A percentile compares a stretch with the other conserved stretches of the same genome.
Evolutionary conservation across 2,888 invertebrate species (phyloP).

Genomic region (Invenusta paracnida): DNA sequence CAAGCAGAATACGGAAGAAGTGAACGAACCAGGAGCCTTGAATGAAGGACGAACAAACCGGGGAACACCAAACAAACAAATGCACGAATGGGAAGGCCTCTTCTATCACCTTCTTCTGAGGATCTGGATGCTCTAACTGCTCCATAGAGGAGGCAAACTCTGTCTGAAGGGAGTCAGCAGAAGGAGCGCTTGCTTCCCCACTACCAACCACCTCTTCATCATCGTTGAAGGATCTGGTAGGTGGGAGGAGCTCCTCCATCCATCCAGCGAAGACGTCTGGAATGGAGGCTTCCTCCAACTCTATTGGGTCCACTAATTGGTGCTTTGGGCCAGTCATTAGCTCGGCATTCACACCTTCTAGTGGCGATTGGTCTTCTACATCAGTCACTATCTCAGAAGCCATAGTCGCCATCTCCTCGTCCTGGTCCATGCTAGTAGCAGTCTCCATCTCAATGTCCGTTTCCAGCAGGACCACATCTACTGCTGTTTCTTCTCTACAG

Average conservation of each 20-base stretch:
- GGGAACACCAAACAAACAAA: too few relatives aligned
- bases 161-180: too few relatives aligned
- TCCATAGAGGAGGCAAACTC: too few relatives aligned
- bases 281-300: background rate
- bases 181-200: too few relatives aligned
- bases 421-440: background rate
- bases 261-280: background rate
- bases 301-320: background rate
- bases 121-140: too few relatives aligned
- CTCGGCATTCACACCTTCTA: background rate
- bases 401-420: background rate
- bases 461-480: background rate
- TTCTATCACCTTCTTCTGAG: too few relatives aligned
- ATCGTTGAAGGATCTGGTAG: too few relatives aligned
- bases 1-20: too few relatives aligned
- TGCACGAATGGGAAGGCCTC: too few relatives aligned
- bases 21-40: too few relatives aligned
- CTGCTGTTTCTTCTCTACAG: background rate
- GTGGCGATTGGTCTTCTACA: background rate
- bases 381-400: background rate
- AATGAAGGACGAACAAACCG: too few relatives aligned
- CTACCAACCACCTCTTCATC: too few relatives aligned
- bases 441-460: background rate
- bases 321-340: background rate
- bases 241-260: background rate